Percentiles rank a stretch among this genome's conserved stretches.
These are phyloP conservation scores for Alouatta palliata DNA, from an alignment of 2,113 vertebrate species.

Conservation along the genomic window DNA sequence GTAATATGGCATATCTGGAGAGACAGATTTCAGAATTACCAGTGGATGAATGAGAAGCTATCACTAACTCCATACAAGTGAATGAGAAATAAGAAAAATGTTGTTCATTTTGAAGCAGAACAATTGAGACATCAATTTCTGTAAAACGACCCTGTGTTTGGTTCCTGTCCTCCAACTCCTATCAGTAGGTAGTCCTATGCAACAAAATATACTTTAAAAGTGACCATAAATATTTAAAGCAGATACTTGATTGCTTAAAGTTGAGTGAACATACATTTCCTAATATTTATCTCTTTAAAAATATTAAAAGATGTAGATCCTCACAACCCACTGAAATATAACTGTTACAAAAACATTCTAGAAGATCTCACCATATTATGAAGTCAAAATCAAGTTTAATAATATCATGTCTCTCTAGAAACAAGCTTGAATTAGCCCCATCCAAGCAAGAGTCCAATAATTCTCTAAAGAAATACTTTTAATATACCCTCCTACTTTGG, in stretches of 20 bases:
- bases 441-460: conserved; percentile 56
- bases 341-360: neutral
- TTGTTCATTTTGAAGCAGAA: neutral
- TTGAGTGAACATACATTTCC: neutral
- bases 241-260: neutral
- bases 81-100: neutral
- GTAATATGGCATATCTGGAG: neutral
- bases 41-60: neutral
- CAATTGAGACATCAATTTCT: neutral
- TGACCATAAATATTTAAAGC: neutral
- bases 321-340: neutral
- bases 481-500: conserved; percentile 7
- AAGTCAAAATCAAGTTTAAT: conserved; percentile 51
- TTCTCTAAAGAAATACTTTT: conserved; percentile 65
- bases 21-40: neutral
- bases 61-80: neutral
- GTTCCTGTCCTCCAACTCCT: neutral
- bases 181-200: neutral
- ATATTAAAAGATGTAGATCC: neutral
- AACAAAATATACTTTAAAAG: neutral
- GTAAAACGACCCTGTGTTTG: neutral
- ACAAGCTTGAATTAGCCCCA: neutral
- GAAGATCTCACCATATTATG: neutral
- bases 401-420: conserved; percentile 31
- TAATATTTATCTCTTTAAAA: conserved; percentile 31